These are phyloP conservation scores for Stictocephala bisonia DNA, from an alignment of 2,888 invertebrate genomes.

Conservation along the genomic window DNA sequence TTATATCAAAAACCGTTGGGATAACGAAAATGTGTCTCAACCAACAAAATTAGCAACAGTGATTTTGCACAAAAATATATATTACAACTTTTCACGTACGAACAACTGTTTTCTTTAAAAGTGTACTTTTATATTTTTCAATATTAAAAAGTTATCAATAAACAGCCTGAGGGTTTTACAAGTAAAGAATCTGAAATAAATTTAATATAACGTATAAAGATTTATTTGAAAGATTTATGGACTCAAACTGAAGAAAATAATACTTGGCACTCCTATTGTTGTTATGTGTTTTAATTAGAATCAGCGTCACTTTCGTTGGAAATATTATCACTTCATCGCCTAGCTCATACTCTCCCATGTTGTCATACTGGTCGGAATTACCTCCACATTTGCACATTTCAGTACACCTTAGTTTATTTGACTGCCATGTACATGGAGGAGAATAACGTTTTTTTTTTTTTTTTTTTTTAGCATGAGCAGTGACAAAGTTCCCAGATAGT, in stretches of 20 bases:
- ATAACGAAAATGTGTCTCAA: not conserved
- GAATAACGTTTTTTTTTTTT: slow-evolving; percentile 12
- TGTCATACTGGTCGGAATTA: not conserved
- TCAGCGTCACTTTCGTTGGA: slow-evolving; percentile 10
- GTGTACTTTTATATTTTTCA: not conserved
- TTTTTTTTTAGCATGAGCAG: slow-evolving; percentile 23
- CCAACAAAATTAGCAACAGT: not conserved
- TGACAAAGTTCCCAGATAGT: slow-evolving; percentile 19
- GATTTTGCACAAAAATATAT: too few relatives aligned
- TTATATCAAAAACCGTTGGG: not conserved
- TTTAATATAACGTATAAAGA: too few relatives aligned
- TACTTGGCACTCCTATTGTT: not conserved
- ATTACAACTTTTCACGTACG: not conserved
- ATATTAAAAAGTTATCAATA: not conserved
- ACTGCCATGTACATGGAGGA: slow-evolving; percentile 28
- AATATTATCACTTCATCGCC: not conserved
- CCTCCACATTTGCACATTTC: slow-evolving; percentile 18
- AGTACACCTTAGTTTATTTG: slow-evolving; percentile 16
- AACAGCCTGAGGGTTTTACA: not conserved
- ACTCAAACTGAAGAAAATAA: not conserved
- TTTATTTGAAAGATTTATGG: too few relatives aligned
- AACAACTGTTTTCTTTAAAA: not conserved
- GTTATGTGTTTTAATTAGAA: not conserved
- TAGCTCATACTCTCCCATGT: slow-evolving; percentile 1
- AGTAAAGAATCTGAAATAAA: not conserved